Evolutionary conservation across 2,888 invertebrate genomes (phyloP), one percentile per base, ranked within the genome.

Genomic region (Mimachlamys varia): DNA sequence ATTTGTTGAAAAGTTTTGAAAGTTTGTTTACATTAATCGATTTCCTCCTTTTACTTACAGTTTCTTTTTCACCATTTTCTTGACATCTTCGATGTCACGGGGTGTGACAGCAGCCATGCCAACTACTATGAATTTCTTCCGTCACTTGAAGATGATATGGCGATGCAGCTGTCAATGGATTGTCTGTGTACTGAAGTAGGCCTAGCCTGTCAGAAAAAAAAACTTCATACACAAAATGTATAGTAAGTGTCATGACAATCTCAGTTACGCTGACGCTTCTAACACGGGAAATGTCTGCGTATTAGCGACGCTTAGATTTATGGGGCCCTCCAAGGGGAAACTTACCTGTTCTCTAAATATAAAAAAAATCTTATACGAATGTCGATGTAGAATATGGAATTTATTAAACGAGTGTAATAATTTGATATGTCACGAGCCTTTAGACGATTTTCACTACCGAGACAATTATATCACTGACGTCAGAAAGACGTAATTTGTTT

Each of bases 11-110:
- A 12, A 76, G 33, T 76, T 76, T 27, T 15, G 33, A 76, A 76
- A 76, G 76, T 76, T 76, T 76, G 76, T 76, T 76, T 76, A 76
- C 76, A 76, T 53, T 13, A 17, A 55, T 17, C 19, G n/a, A 27
- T n/a, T 76, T 76, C 62, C 76, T 27, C 33, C 13, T 12, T 76
- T 4, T 22, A 76, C 76, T 76, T 76, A 76, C 76, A 76, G 76
- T 76, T 76, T 76, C 33, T 76, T 76, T 76, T 76, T 76, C 7
- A 76, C 76, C 76, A 76, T 76, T 76, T 76, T 76, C 76, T 76
- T 76, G 76, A 76, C 27, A 33, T 76, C 76, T 76, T 27, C 76
- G 76, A 76, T 76, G 27, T 76, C 76, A 27, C 76, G 76, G 13
- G 76, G 76, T 15, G 76, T 76, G 7, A 76, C 76, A 76, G 62